Conservation (phyloP, 2,113 vertebrate genomes). For the Butorides virescens region DNA sequence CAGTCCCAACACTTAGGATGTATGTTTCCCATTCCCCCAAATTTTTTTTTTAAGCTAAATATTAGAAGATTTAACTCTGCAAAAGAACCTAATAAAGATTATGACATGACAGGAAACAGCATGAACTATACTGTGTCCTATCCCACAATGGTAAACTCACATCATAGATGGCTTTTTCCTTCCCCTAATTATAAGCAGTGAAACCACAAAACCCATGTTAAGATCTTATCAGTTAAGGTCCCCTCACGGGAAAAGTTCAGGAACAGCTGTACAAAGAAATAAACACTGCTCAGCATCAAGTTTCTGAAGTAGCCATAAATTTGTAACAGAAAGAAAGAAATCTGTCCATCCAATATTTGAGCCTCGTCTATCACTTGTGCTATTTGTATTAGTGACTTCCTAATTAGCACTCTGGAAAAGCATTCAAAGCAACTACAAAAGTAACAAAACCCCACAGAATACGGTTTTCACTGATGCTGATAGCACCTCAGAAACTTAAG, state of each 20-base stretch:
- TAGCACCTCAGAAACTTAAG: not conserved
- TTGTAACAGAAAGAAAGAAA: not conserved
- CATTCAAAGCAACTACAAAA: not conserved
- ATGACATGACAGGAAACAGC: not conserved
- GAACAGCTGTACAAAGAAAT: not conserved
- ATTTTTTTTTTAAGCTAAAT: not conserved
- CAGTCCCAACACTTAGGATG: not conserved
- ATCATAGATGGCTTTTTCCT: not conserved
- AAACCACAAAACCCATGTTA: constrained; percentile 21
- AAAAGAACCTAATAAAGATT: not conserved
- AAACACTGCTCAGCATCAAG: not conserved
- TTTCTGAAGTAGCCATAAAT: not conserved
- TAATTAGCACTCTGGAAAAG: not conserved
- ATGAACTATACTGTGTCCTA: not conserved
- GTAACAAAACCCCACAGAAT: not conserved
- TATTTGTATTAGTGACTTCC: not conserved
- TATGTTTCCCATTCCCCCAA: not conserved
- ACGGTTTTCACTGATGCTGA: not conserved
- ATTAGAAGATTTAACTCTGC: not conserved
- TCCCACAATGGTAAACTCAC: not conserved
- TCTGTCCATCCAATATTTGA: not conserved
- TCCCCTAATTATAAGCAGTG: not conserved
- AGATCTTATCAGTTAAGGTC: not conserved
- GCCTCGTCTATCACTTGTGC: not conserved
- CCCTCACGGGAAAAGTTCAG: not conserved